Conservation (phyloP, 2,113 vertebrate genomes). For the Poecile atricapillus region DNA sequence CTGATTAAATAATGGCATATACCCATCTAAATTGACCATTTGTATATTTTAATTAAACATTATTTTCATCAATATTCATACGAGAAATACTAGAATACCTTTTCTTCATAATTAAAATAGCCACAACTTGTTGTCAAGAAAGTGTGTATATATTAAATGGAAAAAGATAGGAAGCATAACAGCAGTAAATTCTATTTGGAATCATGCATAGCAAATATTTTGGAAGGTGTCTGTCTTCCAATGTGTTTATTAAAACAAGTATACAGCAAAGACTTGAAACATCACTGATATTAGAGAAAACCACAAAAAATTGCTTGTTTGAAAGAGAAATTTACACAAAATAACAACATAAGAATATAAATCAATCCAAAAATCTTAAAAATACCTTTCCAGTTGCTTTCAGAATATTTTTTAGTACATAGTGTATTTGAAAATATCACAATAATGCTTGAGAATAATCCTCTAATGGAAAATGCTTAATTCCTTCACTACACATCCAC, state of each 20-base stretch:
- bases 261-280: not conserved
- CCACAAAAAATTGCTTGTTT: not conserved
- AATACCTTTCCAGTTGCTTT: accelerated
- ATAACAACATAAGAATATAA: not conserved
- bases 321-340: not conserved
- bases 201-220: not conserved
- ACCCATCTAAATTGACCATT: not conserved
- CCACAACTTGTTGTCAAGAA: not conserved
- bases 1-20: not conserved
- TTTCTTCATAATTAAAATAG: not conserved
- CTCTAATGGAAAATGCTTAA: not conserved
- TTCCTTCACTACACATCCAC: not conserved
- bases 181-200: not conserved
- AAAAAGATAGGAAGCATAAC: not conserved
- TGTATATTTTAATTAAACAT: not conserved
- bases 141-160: not conserved
- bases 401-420: not conserved
- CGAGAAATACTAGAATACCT: not conserved
- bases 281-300: not conserved
- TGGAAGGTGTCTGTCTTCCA: not conserved
- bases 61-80: not conserved
- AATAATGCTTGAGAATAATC: not conserved
- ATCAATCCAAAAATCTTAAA: not conserved
- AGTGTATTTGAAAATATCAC: not conserved
- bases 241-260: not conserved